phyloP scores from a whole-genome alignment of 2,888 invertebrate species.

The Lordiphosa andalusiaca region DNA sequence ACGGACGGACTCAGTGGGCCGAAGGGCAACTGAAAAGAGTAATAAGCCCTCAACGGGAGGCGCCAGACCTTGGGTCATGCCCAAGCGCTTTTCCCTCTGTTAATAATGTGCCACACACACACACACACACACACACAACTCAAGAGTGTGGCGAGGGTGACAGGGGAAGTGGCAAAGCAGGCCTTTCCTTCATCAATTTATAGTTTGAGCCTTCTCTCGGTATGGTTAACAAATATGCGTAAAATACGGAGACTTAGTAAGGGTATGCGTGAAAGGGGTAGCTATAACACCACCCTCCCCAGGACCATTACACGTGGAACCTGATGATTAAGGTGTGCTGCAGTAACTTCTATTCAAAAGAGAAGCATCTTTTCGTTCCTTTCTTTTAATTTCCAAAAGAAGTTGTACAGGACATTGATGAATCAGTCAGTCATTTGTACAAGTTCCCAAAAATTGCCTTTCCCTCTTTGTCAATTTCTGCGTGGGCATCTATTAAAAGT shows the following conservation, averaged over 20 bases:
- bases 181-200: conserved; percentile 30
- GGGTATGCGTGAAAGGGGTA: too few species aligned
- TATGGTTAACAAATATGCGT: conserved; percentile 54
- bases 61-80: conserved; percentile 71
- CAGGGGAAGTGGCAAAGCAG: background rate
- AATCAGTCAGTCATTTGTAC: too few species aligned
- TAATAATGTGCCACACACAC: conserved; percentile 62
- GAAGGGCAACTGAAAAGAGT: conserved; percentile 41
- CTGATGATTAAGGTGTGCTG: too few species aligned
- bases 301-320: too few species aligned
- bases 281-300: too few species aligned
- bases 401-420: too few species aligned
- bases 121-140: conserved; percentile 5
- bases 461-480: too few species aligned
- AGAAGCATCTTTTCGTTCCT: too few species aligned
- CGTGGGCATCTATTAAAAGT: too few species aligned
- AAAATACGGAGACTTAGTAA: conserved; percentile 8
- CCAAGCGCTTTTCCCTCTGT: conserved; percentile 53
- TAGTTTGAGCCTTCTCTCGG: conserved; percentile 29
- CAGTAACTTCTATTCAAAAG: too few species aligned
- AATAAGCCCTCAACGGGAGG: conserved; percentile 66
- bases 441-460: too few species aligned
- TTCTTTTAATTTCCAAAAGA: too few species aligned
- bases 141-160: conserved; percentile 5
- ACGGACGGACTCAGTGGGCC: conserved; percentile 37